A percentile compares a stretch with the other conserved stretches of the same genome.
phyloP scores from a whole-genome alignment of 1,140 invertebrate genomes.

The Pogonognathellus flavescens region DNA sequence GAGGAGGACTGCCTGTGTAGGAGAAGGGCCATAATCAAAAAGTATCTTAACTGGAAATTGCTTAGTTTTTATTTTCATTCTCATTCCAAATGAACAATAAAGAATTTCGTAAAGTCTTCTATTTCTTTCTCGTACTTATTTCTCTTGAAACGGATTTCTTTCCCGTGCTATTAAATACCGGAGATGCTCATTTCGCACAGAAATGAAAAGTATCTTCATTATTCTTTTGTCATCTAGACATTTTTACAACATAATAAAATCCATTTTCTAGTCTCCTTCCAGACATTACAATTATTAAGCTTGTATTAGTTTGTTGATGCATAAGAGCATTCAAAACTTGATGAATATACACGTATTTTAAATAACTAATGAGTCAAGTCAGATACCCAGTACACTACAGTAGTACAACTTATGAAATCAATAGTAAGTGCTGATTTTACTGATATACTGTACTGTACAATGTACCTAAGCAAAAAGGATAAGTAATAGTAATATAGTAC shows the following conservation, averaged over 20 bases:
- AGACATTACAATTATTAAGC: too few species aligned
- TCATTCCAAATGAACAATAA: conserved; percentile 36
- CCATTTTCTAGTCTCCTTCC: neutral
- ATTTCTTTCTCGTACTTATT: conserved; percentile 10
- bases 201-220: conserved; percentile 37
- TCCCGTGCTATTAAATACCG: conserved; percentile 25
- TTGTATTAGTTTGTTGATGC: neutral
- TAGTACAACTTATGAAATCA: too few species aligned
- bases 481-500: too few species aligned
- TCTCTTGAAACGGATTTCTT: neutral
- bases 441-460: too few species aligned
- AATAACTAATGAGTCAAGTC: too few species aligned
- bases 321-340: conserved; percentile 10
- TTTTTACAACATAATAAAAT: conserved; percentile 21
- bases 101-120: conserved; percentile 18
- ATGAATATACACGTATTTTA: neutral
- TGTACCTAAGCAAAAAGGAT: too few species aligned
- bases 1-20: neutral
- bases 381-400: too few species aligned
- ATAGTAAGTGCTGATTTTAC: too few species aligned
- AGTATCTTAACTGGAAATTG: conserved; percentile 26
- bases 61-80: conserved; percentile 37
- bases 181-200: neutral
- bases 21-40: neutral
- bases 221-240: conserved; percentile 9